phyloP scores from a whole-genome alignment of 2,797 vertebrate genomes.

The Champsocephalus esox region DNA sequence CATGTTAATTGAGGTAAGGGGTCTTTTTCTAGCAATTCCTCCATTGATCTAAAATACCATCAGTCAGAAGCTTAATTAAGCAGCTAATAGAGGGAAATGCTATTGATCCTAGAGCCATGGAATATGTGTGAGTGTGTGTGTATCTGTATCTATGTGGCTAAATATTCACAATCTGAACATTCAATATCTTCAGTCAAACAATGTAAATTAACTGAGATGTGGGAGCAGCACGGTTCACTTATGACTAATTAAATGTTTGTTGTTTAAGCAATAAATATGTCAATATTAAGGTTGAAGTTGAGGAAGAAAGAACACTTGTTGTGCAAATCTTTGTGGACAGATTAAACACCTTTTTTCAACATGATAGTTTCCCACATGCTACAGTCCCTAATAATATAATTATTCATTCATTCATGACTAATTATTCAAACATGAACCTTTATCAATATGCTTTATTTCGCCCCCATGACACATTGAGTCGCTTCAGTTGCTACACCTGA shows the following conservation, averaged over 20 bases:
- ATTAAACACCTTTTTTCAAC: conserved; percentile 4
- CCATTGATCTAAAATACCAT: conserved; percentile 80
- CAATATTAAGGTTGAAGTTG: background rate
- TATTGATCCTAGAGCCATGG: conserved; percentile 70
- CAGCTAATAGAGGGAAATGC: conserved; percentile 80
- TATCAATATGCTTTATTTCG: background rate
- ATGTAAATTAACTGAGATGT: background rate
- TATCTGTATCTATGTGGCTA: background rate
- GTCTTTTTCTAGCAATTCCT: conserved; percentile 77
- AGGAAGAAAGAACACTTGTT: background rate
- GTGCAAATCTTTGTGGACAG: background rate
- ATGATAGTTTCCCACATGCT: background rate
- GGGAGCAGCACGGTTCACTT: background rate
- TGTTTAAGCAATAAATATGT: background rate
- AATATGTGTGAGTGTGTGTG: conserved; percentile 29
- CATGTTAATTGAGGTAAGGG: conserved; percentile 77
- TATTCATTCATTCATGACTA: background rate
- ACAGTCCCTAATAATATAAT: background rate
- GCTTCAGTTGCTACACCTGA: background rate
- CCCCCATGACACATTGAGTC: background rate
- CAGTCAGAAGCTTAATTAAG: conserved; percentile 80
- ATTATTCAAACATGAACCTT: background rate
- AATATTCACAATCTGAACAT: conserved; percentile 23
- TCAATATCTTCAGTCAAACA: conserved; percentile 9
- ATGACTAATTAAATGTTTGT: conserved; percentile 12